phyloP scores from a whole-genome alignment of 2,113 vertebrate genomes.

The Astatotilapia flaviijosephi region DNA sequence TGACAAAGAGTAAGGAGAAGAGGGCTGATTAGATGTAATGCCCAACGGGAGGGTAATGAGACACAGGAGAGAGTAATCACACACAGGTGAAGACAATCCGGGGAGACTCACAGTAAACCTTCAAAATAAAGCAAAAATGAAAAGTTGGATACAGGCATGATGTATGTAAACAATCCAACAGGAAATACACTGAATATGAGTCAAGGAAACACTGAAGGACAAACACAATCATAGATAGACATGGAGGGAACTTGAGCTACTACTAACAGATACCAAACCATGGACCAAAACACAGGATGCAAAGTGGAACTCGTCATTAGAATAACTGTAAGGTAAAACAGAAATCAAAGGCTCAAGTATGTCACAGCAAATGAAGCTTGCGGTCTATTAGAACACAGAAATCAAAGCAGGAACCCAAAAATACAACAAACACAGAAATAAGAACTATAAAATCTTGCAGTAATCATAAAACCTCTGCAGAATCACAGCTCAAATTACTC shows the following conservation, averaged over 20 bases:
- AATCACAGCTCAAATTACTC: not conserved
- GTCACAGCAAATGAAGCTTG: not conserved
- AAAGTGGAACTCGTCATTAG: not conserved
- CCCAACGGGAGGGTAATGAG: not conserved
- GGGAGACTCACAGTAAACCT: not conserved
- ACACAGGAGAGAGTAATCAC: not conserved
- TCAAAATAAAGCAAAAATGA: not conserved
- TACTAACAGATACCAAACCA: fast-evolving
- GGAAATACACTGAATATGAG: not conserved
- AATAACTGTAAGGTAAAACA: not conserved
- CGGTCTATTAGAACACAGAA: not conserved
- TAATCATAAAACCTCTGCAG: not conserved
- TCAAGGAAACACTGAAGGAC: not conserved
- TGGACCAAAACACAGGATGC: not conserved
- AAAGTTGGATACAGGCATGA: not conserved
- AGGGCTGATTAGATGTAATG: not conserved
- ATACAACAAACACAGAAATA: not conserved
- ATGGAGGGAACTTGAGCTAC: not conserved
- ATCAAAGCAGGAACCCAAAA: not conserved
- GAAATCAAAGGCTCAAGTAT: not conserved
- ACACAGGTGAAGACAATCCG: not conserved
- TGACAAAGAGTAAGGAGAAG: not conserved
- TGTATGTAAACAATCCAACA: not conserved
- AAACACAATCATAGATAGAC: not conserved
- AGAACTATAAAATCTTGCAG: not conserved